Base-by-base conservation (phyloP, 2,888 invertebrate species). In the Plagodis pulveraria region DNA sequence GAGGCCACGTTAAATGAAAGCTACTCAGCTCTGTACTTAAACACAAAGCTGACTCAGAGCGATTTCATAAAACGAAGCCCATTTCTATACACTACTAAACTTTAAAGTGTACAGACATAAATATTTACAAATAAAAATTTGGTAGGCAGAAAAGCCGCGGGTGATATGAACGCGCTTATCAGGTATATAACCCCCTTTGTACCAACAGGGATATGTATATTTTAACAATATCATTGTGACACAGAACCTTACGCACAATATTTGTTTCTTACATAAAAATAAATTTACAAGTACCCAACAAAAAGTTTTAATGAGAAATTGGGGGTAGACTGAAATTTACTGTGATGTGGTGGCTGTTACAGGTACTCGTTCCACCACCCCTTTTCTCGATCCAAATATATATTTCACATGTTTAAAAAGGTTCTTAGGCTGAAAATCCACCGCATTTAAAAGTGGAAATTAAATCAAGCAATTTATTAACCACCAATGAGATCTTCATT, bases 161-260 rank as follows among this genome's bases (percentile, higher is more conserved):
- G 77, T 78, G 85, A 84, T 83, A 83, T 83, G 84, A 84, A 80
- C 80, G 81, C 77, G 53, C 56, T 63, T 48, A 41, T 56, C 60
- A 76, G 73, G 69, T 70, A 47, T 52, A 43, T 33, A 56, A 67
- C 77, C 78, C 87, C 83, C 78, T 83, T 87, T 87, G 88, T 88
- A 89, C 87, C 83, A 66, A 71, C 74, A 81, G 84, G 86, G 89
- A 87, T 86, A 86, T 87, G 86, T 84, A 78, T 81, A 56, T 61
- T 70, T 12, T 41, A 11, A 42, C 42, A 42, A 12, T 42, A 8
- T 73, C 66, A 72, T 79, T 77, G 77, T 81, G 80, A 84, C 78
- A 75, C 51, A 70, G 69, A 72, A 67, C 48, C 45, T 51, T 58
- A 49, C 42, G 49, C 58, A 58, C 52, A 50, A 50, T 22, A n/a